Percentiles rank a stretch among this genome's conserved stretches.
These are phyloP conservation scores for Eleginops maclovinus DNA, from an alignment of 2,113 vertebrate species.

Conservation along the genomic window DNA sequence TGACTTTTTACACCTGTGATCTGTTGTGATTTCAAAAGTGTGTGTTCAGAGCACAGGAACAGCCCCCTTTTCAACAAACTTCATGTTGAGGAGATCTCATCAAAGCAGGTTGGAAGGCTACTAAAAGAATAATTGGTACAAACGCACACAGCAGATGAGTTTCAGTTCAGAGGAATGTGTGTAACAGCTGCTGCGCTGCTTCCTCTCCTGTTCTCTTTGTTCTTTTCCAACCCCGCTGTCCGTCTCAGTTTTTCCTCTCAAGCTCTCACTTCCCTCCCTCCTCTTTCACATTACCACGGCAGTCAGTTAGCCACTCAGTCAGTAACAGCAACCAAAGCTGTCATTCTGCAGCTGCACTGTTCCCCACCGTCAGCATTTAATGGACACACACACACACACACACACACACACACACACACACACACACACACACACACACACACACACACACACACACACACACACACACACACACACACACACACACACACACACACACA, in stretches of 20 bases:
- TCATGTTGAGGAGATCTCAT: background rate
- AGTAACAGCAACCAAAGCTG: constrained; percentile 33
- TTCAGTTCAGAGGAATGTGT: background rate
- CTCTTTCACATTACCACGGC: constrained; percentile 13
- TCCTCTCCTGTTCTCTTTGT: constrained; percentile 31
- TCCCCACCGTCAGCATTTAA: constrained; percentile 54
- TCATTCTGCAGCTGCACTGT: constrained; percentile 59
- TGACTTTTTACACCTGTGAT: background rate
- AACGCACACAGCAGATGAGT: background rate
- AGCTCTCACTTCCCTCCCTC: background rate
- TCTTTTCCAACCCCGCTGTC: background rate
- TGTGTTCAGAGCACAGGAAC: background rate
- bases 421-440: background rate
- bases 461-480: background rate
- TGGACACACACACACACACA: background rate
- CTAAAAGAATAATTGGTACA: background rate
- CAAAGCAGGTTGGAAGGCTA: background rate
- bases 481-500: background rate
- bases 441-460: constrained; percentile 1
- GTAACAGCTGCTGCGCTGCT: constrained; percentile 1
- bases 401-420: background rate
- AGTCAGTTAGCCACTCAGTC: background rate
- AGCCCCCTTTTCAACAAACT: background rate
- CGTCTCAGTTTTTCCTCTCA: background rate
- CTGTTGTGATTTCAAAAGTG: background rate